Conservation (phyloP, 1,140 invertebrate species). For the Onthophagus taurus region DNA sequence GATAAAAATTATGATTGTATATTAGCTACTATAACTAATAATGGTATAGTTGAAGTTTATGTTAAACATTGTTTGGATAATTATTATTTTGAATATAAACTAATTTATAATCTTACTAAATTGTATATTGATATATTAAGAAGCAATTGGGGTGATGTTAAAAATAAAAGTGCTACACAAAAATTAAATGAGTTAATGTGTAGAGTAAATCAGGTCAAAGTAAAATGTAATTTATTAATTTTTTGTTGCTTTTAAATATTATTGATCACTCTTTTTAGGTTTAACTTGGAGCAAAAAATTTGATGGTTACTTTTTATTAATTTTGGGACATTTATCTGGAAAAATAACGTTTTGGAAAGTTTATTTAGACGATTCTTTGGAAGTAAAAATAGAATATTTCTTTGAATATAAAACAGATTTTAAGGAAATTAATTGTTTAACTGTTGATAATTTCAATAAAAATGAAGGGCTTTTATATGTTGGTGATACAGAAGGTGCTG, state of each 20-base stretch:
- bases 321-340: slow-evolving; percentile 25
- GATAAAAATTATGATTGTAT: slow-evolving; percentile 17
- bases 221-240: slow-evolving; percentile 17
- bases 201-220: slow-evolving; percentile 17
- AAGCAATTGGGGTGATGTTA: slow-evolving; percentile 16
- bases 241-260: background rate
- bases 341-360: slow-evolving; percentile 24
- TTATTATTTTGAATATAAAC: slow-evolving; percentile 18
- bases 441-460: too few relatives aligned
- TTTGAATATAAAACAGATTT: too few relatives aligned
- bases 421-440: too few relatives aligned
- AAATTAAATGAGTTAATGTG: slow-evolving; percentile 21
- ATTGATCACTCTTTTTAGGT: slow-evolving; percentile 17
- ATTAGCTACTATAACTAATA: slow-evolving; percentile 23
- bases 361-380: slow-evolving; percentile 3
- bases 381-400: too few relatives aligned
- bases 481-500: too few relatives aligned
- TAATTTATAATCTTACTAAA: slow-evolving; percentile 20
- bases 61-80: slow-evolving; percentile 15
- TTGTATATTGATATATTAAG: slow-evolving; percentile 15
- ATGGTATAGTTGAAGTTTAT: slow-evolving; percentile 22
- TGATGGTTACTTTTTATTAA: slow-evolving; percentile 17
- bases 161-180: slow-evolving; percentile 5
- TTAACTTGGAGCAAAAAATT: slow-evolving; percentile 24
- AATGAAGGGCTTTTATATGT: too few relatives aligned